phyloP scores from a whole-genome alignment of 2,888 invertebrate species.

The Phragmatobia fuliginosa region DNA sequence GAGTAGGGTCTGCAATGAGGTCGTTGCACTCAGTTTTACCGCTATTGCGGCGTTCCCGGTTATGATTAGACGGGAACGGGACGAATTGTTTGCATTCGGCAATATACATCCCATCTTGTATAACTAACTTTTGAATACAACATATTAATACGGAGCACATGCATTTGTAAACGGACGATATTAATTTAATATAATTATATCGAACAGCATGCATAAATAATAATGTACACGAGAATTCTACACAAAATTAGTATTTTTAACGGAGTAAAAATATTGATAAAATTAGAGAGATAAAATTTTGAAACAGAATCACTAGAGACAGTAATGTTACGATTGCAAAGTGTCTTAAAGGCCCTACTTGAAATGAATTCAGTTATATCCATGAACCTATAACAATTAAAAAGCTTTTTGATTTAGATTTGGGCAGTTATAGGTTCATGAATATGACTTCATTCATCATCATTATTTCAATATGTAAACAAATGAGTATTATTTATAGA shows the following conservation, averaged over 20 bases:
- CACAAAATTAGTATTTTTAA: too few species aligned
- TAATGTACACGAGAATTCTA: too few species aligned
- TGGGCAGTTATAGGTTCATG: neutral
- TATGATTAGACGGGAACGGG: constrained; percentile 54
- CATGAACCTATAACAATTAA: too few species aligned
- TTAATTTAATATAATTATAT: neutral
- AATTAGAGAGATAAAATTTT: too few species aligned
- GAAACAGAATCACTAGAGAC: too few species aligned
- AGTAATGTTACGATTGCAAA: too few species aligned
- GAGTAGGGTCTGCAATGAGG: constrained; percentile 84
- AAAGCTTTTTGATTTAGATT: too few species aligned
- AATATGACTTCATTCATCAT: neutral
- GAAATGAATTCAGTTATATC: too few species aligned
- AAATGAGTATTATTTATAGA: neutral
- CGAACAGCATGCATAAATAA: too few species aligned
- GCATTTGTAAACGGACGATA: neutral
- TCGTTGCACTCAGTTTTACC: constrained; percentile 81
- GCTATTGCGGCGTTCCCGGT: constrained; percentile 65
- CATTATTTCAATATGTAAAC: neutral
- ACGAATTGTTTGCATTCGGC: constrained; percentile 31
- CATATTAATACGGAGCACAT: neutral
- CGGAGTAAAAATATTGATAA: too few species aligned
- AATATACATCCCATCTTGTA: neutral
- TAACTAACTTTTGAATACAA: neutral
- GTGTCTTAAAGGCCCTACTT: too few species aligned